Evolutionary conservation across 2,888 invertebrate species (phyloP).

Genomic region (Omphaloscelis lunosa): DNA sequence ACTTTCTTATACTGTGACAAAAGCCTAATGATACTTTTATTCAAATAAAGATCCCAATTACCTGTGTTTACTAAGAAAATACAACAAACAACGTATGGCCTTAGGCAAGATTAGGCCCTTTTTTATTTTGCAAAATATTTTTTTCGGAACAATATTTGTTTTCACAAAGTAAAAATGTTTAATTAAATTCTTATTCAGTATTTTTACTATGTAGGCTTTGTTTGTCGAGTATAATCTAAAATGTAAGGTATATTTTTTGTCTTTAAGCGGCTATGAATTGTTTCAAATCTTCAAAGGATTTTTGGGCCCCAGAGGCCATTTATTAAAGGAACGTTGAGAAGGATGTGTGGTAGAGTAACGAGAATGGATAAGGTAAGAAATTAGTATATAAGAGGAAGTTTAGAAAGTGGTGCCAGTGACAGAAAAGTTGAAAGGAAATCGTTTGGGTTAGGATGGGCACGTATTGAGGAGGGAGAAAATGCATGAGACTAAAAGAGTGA

Average conservation of each 20-base stretch:
- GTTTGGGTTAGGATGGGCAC: too few relatives aligned
- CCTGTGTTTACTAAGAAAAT: slow-evolving; percentile 26
- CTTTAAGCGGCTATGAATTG: background rate
- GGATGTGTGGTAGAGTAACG: too few relatives aligned
- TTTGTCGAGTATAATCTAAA: slow-evolving; percentile 19
- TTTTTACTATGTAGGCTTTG: slow-evolving; percentile 17
- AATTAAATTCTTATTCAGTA: slow-evolving; percentile 51
- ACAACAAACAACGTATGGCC: slow-evolving; percentile 45
- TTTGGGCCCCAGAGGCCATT: background rate
- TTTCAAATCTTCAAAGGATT: background rate
- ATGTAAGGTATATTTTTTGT: background rate
- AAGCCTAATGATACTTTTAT: slow-evolving; percentile 41
- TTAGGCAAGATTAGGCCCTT: slow-evolving; percentile 34
- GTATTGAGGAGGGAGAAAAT: too few relatives aligned
- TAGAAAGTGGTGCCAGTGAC: too few relatives aligned
- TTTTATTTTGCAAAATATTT: slow-evolving; percentile 33
- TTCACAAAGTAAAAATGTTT: slow-evolving; percentile 28
- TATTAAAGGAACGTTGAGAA: background rate
- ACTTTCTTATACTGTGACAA: background rate
- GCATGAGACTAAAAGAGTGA: too few relatives aligned
- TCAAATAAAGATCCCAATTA: slow-evolving; percentile 50
- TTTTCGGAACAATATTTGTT: slow-evolving; percentile 37
- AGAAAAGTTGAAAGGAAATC: too few relatives aligned
- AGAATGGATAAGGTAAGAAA: too few relatives aligned
- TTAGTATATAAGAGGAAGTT: too few relatives aligned